These are phyloP conservation scores for Tiliqua scincoides DNA, from an alignment of 2,113 vertebrate genomes.

Conservation along the genomic window DNA sequence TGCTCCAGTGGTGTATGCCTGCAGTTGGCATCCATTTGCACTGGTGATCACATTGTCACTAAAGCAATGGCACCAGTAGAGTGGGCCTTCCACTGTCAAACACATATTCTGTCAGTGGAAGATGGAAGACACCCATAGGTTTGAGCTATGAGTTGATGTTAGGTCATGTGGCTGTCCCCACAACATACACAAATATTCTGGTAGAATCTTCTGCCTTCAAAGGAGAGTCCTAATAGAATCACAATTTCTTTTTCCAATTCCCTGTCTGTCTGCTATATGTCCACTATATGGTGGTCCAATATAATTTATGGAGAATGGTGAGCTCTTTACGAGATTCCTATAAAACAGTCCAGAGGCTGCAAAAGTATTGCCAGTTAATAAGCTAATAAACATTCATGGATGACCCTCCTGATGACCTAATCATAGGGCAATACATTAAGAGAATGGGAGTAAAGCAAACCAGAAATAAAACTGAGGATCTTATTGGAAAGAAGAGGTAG, in stretches of 20 bases:
- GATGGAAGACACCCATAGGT: no score
- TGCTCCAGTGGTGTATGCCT: no score
- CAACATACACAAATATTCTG: not conserved
- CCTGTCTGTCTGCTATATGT: not conserved
- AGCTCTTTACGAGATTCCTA: not conserved
- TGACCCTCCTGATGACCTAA: not conserved
- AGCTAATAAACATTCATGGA: not conserved
- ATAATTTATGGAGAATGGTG: not conserved
- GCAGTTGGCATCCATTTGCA: no score
- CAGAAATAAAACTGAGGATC: not conserved
- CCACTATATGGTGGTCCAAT: not conserved
- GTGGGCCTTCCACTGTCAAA: no score
- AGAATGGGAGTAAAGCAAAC: not conserved
- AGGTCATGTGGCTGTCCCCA: not conserved
- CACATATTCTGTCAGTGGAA: no score
- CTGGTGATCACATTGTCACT: no score
- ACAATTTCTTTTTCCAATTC: not conserved
- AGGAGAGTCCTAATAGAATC: not conserved
- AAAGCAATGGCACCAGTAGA: no score
- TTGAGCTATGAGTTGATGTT: no score
- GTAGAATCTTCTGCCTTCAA: not conserved
- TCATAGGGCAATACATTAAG: not conserved
- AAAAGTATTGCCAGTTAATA: constrained; percentile 2
- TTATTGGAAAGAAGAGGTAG: not conserved
- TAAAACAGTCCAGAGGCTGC: not conserved